Base-by-base conservation (phyloP, 2,113 vertebrate species). In the Ariopsis seemanni region DNA sequence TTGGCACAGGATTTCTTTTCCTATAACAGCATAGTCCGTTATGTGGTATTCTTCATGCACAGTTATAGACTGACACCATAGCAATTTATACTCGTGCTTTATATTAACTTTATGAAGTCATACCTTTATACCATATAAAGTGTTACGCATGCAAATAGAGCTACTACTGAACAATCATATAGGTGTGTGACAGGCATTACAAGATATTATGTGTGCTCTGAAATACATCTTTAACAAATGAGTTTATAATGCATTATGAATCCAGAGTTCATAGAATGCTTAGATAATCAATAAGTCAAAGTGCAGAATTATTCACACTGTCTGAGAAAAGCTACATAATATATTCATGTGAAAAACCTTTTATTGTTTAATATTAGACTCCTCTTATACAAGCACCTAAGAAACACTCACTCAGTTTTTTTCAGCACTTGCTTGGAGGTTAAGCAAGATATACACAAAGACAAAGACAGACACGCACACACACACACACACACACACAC, bases 341-440 rank as follows among this genome's bases (percentile, higher is more conserved):
- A 84, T 69, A 84, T 84, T 84, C 30, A 79, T 50, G 17, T 60
- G 52, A 79, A 69, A 63, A 75, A 30, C 30, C 4, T 81, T 88
- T 85, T 52, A 65, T 82, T 75, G 71, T 60, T 85, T 86, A 88
- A 84, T 55, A 71, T 86, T 75, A 86, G 83, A 79, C 50, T 69
- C n/a, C 81, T 86, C 78, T 90, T 86, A 86, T 58, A 86, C 80
- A 84, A 86, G 81, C 80, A 86, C 65, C 69, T 69, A 82, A 90
- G 82, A 88, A 88, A 79, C 85, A 84, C 75, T 83, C 83, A 30
- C 80, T 90, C 79, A 63, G 42, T 83, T 86, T 87, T 86, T 82
- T 90, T 65, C 20, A 79, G 77, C 62, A 74, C 88, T 84, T 30
- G 87, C 89, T 88, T 62, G n/a, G 85, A 88, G 87, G 50, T 82